Evolutionary conservation across 2,888 invertebrate species (phyloP).

Genomic region (Tiliacea citrago): DNA sequence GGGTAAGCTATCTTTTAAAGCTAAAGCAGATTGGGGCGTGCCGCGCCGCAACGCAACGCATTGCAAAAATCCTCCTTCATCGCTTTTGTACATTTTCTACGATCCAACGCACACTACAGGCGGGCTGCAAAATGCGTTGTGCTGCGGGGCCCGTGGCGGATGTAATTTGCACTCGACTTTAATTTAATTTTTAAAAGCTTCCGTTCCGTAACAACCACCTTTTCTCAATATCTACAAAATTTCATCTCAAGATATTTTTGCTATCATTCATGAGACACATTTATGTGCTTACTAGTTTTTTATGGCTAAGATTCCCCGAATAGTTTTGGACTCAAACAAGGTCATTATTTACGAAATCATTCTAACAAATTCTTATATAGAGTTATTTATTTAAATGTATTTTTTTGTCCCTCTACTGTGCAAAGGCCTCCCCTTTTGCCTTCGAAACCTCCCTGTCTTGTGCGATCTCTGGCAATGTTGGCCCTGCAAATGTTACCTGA

Average conservation of each 20-base stretch:
- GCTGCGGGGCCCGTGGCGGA: not conserved
- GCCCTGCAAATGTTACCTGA: no score
- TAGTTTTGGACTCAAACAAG: not conserved
- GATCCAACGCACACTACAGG: not conserved
- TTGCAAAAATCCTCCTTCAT: not conserved
- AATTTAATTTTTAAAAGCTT: not conserved
- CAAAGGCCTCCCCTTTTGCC: no score
- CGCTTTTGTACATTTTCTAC: not conserved
- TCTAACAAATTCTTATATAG: not conserved
- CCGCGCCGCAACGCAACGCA: not conserved
- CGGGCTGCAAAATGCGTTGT: not conserved
- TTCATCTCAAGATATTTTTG: not conserved
- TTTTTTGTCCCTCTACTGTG: no score
- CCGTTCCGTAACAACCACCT: not conserved
- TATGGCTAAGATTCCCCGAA: not conserved
- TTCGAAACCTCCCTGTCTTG: no score
- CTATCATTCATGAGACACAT: not conserved
- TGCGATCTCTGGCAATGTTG: no score
- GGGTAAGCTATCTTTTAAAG: conserved; percentile 91
- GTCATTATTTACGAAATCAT: not conserved
- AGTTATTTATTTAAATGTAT: no score
- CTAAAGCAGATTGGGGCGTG: not conserved
- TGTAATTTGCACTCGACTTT: not conserved
- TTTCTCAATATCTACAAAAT: not conserved
- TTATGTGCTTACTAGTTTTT: not conserved